These are phyloP conservation scores for Tiliacea aurago DNA, from an alignment of 2,888 invertebrate species.

Conservation along the genomic window DNA sequence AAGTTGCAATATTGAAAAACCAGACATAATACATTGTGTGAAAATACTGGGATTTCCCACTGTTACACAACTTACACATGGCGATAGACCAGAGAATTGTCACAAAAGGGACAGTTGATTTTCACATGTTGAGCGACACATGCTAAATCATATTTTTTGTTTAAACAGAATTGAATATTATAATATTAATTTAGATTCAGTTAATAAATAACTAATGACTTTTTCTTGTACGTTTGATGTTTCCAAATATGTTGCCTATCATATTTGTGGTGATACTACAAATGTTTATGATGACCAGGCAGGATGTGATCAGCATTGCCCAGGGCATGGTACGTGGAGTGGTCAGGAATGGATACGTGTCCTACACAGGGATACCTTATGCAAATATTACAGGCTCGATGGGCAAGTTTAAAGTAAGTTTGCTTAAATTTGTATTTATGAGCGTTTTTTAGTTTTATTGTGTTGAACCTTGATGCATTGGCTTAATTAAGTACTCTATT, in stretches of 20 bases:
- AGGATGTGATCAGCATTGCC: conserved; percentile 75
- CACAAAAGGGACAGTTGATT: background rate
- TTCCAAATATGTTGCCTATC: conserved; percentile 34
- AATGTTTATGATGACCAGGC: conserved; percentile 54
- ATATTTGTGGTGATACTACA: conserved; percentile 56
- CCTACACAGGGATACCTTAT: conserved; percentile 84
- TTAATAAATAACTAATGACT: background rate
- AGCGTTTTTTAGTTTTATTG: background rate
- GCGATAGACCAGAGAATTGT: background rate
- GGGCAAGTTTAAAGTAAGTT: conserved; percentile 80
- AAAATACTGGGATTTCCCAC: conserved; percentile 22
- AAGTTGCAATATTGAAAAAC: conserved; percentile 35
- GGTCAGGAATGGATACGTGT: conserved; percentile 76
- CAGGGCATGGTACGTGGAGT: conserved; percentile 81
- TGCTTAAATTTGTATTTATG: background rate
- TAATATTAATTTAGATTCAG: background rate
- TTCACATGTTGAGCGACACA: background rate
- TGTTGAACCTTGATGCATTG: background rate
- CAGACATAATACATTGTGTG: conserved; percentile 31
- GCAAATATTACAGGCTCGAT: conserved; percentile 68
- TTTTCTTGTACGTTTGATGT: background rate
- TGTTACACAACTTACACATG: conserved; percentile 10
- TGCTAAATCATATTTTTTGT: background rate
- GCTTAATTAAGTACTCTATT: background rate
- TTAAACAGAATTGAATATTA: background rate